Conservation (phyloP, 2,113 vertebrate genomes). For the Macrotis lagotis region DNA sequence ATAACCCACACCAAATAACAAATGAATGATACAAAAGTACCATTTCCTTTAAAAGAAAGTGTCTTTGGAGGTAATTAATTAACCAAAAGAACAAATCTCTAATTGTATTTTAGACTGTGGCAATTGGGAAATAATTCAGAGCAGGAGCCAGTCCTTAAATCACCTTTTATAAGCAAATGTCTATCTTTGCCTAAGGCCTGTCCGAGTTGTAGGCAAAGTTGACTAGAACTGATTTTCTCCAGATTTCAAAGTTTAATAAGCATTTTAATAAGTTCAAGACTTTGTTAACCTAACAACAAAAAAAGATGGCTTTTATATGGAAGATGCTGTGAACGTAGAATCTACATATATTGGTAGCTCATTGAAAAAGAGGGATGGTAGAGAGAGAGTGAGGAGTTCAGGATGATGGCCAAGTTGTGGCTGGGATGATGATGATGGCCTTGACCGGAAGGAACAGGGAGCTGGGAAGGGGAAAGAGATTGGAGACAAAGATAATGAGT, state of each 20-base stretch:
- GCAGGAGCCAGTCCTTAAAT: not conserved
- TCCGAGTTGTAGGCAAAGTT: not conserved
- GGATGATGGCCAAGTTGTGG: not conserved
- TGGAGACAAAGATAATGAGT: not conserved
- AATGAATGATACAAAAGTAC: slow-evolving; percentile 26
- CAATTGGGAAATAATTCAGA: not conserved
- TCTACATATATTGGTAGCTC: not conserved
- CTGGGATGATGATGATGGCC: not conserved
- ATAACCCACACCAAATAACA: slow-evolving; percentile 11
- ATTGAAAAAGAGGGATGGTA: not conserved
- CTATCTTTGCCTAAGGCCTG: not conserved
- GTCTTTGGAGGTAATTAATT: not conserved
- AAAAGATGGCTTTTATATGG: no score
- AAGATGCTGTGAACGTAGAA: not conserved
- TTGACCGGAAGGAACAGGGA: not conserved
- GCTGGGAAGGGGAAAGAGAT: not conserved
- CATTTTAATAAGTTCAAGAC: not conserved
- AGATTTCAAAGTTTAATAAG: not conserved
- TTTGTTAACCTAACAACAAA: not conserved
- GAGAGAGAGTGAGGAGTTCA: not conserved
- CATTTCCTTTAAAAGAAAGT: slow-evolving; percentile 46
- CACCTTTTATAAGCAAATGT: not conserved
- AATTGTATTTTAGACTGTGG: not conserved
- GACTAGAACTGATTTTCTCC: not conserved
- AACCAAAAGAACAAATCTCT: slow-evolving; percentile 34